phyloP scores from a whole-genome alignment of 2,113 vertebrate genomes.

The Forbesichthys papilliferus region DNA sequence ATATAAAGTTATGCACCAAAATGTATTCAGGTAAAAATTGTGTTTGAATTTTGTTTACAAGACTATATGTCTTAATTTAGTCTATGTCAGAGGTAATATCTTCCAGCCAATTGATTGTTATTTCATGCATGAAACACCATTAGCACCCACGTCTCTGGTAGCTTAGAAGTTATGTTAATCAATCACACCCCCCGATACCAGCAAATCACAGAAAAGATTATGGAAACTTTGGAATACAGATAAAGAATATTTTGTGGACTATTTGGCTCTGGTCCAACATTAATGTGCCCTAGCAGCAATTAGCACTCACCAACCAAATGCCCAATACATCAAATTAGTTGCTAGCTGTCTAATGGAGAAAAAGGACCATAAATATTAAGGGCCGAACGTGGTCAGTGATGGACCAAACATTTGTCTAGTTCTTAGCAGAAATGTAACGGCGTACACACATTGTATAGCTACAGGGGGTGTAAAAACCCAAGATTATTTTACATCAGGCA shows the following conservation, averaged over 20 bases:
- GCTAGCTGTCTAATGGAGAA: constrained; percentile 2
- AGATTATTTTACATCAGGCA: too few species aligned
- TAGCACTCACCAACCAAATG: constrained; percentile 13
- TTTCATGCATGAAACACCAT: constrained; percentile 11
- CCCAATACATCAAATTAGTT: constrained; percentile 9
- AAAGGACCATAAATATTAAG: constrained; percentile 24
- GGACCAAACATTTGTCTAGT: constrained; percentile 1
- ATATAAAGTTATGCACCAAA: too few species aligned
- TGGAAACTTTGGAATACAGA: neutral
- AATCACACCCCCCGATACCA: neutral
- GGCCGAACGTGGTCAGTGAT: constrained; percentile 15
- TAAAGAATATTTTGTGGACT: neutral
- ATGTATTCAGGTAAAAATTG: too few species aligned
- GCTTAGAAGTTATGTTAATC: constrained; percentile 3
- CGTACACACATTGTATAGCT: too few species aligned
- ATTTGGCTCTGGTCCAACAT: constrained; percentile 10
- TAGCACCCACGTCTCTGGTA: neutral
- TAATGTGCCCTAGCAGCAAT: neutral
- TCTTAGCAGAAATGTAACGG: too few species aligned
- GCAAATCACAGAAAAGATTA: constrained; percentile 7
- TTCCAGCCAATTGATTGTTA: constrained; percentile 3
- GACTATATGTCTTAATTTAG: neutral
- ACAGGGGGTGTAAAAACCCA: too few species aligned
- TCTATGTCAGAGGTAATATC: constrained; percentile 21
- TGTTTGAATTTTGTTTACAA: neutral